Evolutionary conservation across 2,113 vertebrate genomes (phyloP), one percentile per base, ranked within the genome.

Genomic region (Cyprinodon brontotheroides): DNA sequence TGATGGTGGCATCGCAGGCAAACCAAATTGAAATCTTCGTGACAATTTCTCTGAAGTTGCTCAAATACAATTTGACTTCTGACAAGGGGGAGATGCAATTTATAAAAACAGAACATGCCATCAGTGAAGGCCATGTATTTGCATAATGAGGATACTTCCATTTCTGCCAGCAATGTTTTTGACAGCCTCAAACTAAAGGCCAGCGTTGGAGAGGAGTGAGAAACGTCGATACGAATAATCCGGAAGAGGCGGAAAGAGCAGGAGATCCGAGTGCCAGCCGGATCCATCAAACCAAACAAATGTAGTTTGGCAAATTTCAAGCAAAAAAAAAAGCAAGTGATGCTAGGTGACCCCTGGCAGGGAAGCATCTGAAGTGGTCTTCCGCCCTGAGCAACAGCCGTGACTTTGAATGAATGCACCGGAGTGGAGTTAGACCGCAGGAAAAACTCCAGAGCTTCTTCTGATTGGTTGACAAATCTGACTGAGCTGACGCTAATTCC

Each of bases 51-150:
- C 86, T 93, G 92, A 96, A 97, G 95, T 97, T 97, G 93, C 96
- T 96, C 94, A 96, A 96, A 98, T 95, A 95, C 94, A 95, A 96
- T 96, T 95, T 97, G 97, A 97, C 96, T 98, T 93, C 92, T 97
- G 97, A 98, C 96, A 97, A 97, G 95, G 94, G 65, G 92, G 66
- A 92, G 94, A 94, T 92, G 93, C 94, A 95, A 96, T 97, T 97
- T 96, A 95, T 95, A 95, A 97, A 65, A 98, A 94, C 94, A 95
- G 95, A 97, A 95, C 94, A 93, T 95, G 95, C 95, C 96, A 96
- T 96, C 96, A 95, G 95, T 96, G 92, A 88, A 93, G 89, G 79
- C 81, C 81, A 0, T 29, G 86, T 90, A 96, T 98, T 97, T 97
- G 95, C 97, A 98, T 98, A 98, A 98, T 96, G 95, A 95, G 93